These are phyloP conservation scores for Leucoraja erinaceus DNA, from an alignment of 2,113 vertebrate species.

Conservation along the genomic window DNA sequence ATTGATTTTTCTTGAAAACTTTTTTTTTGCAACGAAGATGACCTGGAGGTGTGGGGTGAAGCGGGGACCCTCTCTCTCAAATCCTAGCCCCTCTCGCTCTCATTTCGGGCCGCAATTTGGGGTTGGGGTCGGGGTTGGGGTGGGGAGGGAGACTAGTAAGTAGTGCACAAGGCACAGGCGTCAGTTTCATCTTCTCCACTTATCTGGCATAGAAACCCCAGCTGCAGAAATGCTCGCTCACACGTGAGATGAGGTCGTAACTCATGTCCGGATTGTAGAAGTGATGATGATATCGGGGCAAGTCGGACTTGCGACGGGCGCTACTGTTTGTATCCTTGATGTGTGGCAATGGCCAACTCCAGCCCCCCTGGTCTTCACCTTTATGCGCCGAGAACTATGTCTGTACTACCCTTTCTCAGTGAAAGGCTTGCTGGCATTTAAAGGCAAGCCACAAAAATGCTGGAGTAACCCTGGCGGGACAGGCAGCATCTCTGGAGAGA, in stretches of 20 bases:
- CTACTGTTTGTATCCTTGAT: not conserved
- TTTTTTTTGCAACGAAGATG: not conserved
- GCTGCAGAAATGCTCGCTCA: not conserved
- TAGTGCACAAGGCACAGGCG: too few species aligned
- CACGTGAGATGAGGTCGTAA: not conserved
- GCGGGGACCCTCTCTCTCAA: not conserved
- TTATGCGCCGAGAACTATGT: not conserved
- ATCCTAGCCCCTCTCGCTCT: not conserved
- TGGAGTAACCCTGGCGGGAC: too few species aligned
- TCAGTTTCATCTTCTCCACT: not conserved
- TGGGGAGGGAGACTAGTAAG: too few species aligned
- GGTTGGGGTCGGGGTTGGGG: too few species aligned
- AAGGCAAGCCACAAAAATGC: too few species aligned
- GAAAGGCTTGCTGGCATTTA: too few species aligned
- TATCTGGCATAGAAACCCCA: not conserved
- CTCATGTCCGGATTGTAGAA: not conserved
- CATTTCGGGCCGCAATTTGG: too few species aligned
- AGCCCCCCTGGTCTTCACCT: not conserved
- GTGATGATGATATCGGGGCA: too few species aligned
- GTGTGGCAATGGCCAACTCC: too few species aligned
- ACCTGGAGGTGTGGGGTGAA: not conserved
- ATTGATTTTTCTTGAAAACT: too few species aligned
- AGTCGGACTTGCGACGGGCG: not conserved
- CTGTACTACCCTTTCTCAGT: too few species aligned
- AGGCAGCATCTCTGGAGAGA: not conserved